These are phyloP conservation scores for Margaritifera margaritifera DNA, from an alignment of 2,888 invertebrate genomes.

Conservation along the genomic window DNA sequence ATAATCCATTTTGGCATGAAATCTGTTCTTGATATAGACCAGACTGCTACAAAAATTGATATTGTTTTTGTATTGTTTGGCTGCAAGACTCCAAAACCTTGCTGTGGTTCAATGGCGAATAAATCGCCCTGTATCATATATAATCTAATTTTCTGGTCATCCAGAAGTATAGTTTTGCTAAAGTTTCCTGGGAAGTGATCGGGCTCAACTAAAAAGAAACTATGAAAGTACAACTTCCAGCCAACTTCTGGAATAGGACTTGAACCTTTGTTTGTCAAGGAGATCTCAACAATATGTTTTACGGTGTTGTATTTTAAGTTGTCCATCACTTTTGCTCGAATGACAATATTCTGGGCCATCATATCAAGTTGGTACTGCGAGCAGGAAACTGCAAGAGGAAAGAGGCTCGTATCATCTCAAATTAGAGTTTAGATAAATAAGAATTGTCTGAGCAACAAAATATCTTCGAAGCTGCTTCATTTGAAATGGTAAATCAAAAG, in stretches of 20 bases:
- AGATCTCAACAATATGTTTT: constrained; percentile 22
- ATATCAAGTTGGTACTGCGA: constrained; percentile 22
- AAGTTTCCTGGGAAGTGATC: constrained; percentile 16
- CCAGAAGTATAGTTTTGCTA: too few relatives aligned
- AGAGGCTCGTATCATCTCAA: too few relatives aligned
- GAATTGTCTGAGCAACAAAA: too few relatives aligned
- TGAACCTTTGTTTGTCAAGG: constrained; percentile 26
- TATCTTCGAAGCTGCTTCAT: too few relatives aligned
- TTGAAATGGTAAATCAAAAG: too few relatives aligned
- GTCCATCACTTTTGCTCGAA: constrained; percentile 30
- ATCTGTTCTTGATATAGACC: constrained; percentile 51
- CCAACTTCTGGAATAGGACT: constrained; percentile 18
- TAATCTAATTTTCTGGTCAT: constrained; percentile 32
- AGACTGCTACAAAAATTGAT: constrained; percentile 32
- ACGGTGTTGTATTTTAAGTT: constrained; percentile 25
- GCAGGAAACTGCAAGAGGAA: background rate
- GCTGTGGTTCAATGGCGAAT: constrained; percentile 39
- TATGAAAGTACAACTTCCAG: constrained; percentile 60
- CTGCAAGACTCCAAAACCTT: constrained; percentile 28
- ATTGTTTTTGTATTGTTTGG: constrained; percentile 18
- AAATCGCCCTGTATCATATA: constrained; percentile 45
- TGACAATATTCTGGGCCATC: constrained; percentile 18
- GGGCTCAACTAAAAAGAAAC: constrained; percentile 52
- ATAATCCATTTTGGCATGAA: constrained; percentile 58
- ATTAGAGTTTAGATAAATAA: too few relatives aligned